Percentiles rank a stretch among this genome's conserved stretches.
Conservation (phyloP, 2,797 vertebrate genomes). For the Ispidina lecontei region DNA sequence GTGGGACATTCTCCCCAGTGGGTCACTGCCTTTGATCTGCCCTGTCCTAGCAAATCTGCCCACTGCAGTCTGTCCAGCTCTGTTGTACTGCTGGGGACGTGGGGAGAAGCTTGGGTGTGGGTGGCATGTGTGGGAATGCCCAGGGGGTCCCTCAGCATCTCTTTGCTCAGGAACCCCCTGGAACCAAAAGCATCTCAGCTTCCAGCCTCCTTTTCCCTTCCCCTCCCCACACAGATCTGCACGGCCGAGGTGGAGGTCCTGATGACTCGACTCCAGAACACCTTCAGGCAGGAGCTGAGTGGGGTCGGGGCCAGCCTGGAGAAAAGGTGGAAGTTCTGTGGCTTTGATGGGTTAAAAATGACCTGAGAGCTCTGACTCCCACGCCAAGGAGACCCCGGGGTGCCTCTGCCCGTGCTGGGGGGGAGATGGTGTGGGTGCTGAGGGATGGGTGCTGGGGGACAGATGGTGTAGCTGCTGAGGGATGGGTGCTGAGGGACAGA, state of each 20-base stretch:
- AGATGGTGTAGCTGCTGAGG: too few relatives aligned
- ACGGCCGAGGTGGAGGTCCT: conserved; percentile 87
- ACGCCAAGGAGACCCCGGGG: neutral
- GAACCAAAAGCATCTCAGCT: neutral
- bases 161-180: too few relatives aligned
- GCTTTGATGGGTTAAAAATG: conserved; percentile 87
- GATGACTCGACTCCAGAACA: conserved; percentile 88
- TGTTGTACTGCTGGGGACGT: too few relatives aligned
- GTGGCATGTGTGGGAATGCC: too few relatives aligned
- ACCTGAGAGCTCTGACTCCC: conserved; percentile 73
- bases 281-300: conserved; percentile 86
- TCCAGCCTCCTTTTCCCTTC: neutral
- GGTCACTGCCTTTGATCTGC: too few relatives aligned
- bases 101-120: too few relatives aligned
- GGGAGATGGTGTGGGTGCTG: neutral
- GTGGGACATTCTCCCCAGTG: too few relatives aligned
- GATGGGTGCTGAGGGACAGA: too few relatives aligned
- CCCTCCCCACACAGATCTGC: conserved; percentile 85
- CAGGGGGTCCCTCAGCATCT: too few relatives aligned
- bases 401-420: neutral
- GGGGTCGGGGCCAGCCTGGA: conserved; percentile 87
- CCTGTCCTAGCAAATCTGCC: too few relatives aligned
- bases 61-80: too few relatives aligned
- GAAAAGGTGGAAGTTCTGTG: conserved; percentile 88
- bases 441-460: too few relatives aligned